These are phyloP conservation scores for Palythoa caribaeorum DNA, from an alignment of 92 coral and sea anemone species.

Conservation along the genomic window DNA sequence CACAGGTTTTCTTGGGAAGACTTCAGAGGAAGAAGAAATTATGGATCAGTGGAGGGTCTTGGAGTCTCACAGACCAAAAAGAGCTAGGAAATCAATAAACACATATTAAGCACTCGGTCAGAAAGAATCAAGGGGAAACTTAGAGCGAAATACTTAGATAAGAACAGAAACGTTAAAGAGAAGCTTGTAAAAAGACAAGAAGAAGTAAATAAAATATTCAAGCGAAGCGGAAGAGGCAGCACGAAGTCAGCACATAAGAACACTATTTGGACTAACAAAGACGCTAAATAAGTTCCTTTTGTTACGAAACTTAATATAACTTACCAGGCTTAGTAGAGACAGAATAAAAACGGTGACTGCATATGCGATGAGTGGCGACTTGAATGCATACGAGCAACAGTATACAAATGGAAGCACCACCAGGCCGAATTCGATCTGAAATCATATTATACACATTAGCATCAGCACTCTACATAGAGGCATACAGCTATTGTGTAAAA, in stretches of 20 bases:
- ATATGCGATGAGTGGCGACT: slow-evolving; percentile 89
- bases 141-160: neutral
- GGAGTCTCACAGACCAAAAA: slow-evolving; percentile 43
- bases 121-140: slow-evolving; percentile 48
- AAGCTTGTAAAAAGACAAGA: too few species aligned
- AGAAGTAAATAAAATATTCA: too few species aligned
- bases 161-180: neutral
- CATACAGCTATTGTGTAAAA: neutral
- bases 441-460: neutral
- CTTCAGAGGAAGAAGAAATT: too few species aligned
- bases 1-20: slow-evolving; percentile 36
- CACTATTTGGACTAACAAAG: too few species aligned
- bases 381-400: slow-evolving; percentile 84
- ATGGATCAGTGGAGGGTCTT: neutral
- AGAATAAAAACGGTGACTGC: slow-evolving; percentile 87
- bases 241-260: too few species aligned
- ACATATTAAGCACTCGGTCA: too few species aligned
- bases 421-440: slow-evolving; percentile 92
- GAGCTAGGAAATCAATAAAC: neutral
- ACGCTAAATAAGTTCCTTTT: too few species aligned
- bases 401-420: slow-evolving; percentile 91
- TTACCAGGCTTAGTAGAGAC: slow-evolving; percentile 91
- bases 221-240: too few species aligned
- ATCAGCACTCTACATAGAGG: neutral
- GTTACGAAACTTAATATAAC: neutral